Percentiles rank a stretch among this genome's conserved stretches.
Conservation (phyloP, 2,113 vertebrate species). For the Ibidorhyncha struthersii region DNA sequence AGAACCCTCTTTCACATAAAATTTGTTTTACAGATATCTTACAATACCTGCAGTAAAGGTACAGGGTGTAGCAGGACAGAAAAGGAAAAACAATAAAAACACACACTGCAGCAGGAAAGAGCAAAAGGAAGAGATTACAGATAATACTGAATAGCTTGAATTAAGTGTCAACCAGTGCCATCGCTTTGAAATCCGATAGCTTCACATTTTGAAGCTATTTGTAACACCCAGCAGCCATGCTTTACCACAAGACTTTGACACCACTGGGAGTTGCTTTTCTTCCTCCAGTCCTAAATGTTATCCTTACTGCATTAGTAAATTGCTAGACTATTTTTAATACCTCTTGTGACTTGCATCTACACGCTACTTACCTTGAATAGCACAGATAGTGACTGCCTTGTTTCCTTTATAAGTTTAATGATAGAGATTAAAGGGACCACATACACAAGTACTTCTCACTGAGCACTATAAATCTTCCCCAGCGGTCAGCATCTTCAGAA, state of each 20-base stretch:
- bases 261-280: not conserved
- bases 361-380: not conserved
- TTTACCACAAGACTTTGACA: not conserved
- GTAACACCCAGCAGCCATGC: not conserved
- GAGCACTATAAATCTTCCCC: not conserved
- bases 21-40: not conserved
- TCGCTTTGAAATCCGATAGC: not conserved
- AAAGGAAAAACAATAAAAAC: not conserved
- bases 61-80: not conserved
- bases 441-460: not conserved
- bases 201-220: not conserved
- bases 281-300: not conserved
- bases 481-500: not conserved
- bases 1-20: not conserved
- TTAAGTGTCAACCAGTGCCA: not conserved
- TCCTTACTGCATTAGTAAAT: not conserved
- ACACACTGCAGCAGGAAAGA: not conserved
- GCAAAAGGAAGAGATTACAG: not conserved
- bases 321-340: not conserved
- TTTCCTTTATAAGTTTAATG: not conserved
- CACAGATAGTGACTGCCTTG: accelerated
- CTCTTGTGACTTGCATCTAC: not conserved
- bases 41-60: not conserved
- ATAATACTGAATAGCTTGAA: not conserved
- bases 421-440: not conserved